Evolutionary conservation across 1,140 invertebrate species (phyloP).

Genomic region (Arctopsyche grandis): DNA sequence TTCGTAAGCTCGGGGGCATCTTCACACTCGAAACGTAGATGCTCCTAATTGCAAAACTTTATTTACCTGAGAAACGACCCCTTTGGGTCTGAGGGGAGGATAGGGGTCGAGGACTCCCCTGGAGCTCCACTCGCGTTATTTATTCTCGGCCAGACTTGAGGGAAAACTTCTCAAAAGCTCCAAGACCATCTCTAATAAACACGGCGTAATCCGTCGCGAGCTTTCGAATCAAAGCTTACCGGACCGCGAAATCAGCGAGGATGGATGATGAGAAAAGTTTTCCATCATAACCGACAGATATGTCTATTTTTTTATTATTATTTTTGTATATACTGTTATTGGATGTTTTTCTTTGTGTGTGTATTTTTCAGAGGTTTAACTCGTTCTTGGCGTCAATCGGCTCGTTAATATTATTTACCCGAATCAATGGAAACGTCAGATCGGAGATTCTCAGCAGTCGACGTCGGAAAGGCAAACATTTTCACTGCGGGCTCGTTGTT

Average conservation of each 20-base stretch:
- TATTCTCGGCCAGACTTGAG: constrained; percentile 15
- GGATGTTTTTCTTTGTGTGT: background rate
- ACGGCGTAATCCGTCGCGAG: constrained; percentile 16
- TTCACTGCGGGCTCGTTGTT: background rate
- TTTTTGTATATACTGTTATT: too few relatives aligned
- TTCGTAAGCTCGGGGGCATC: background rate
- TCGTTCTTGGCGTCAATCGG: background rate
- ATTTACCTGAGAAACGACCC: constrained; percentile 12
- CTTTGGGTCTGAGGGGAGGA: background rate
- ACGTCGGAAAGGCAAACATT: constrained; percentile 3
- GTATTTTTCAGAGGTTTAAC: background rate
- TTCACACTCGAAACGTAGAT: constrained; percentile 11
- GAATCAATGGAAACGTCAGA: constrained; percentile 15
- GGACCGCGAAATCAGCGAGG: constrained; percentile 34
- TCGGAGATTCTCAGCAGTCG: background rate
- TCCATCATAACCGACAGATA: constrained; percentile 35
- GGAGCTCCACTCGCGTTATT: constrained; percentile 19
- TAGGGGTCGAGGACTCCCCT: background rate
- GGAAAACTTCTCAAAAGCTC: constrained; percentile 3
- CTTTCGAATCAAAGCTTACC: constrained; percentile 22
- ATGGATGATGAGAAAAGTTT: constrained; percentile 49
- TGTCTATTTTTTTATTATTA: constrained; percentile 9
- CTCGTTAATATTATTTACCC: constrained; percentile 29
- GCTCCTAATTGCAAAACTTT: constrained; percentile 39
- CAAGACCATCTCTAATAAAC: constrained; percentile 1